Conservation (phyloP, 1,140 invertebrate species). For the Pseudomyrmex concolor region DNA sequence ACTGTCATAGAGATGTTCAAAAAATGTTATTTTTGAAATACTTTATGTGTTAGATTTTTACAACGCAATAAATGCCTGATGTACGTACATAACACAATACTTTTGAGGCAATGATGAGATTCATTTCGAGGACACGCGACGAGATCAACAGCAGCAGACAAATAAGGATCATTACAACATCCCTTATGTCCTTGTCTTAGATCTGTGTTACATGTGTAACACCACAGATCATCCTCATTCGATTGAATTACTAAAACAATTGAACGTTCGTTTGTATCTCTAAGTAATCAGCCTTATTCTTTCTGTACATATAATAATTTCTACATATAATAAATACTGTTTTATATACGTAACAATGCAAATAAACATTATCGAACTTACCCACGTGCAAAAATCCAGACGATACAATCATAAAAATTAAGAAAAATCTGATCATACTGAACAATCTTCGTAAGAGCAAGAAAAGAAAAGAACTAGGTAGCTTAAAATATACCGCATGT, state of each 20-base stretch:
- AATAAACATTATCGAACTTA: constrained; percentile 34
- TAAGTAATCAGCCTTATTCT: not conserved
- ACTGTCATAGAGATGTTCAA: no score
- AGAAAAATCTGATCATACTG: constrained; percentile 48
- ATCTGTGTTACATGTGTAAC: constrained; percentile 79
- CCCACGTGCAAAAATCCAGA: constrained; percentile 29
- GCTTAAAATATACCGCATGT: constrained; percentile 14
- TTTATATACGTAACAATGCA: no score
- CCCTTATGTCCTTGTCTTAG: constrained; percentile 65
- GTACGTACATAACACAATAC: constrained; percentile 76
- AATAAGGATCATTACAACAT: constrained; percentile 80
- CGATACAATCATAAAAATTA: constrained; percentile 10
- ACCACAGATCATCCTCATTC: constrained; percentile 70
- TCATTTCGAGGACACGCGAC: constrained; percentile 74
- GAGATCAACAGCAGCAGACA: constrained; percentile 64
- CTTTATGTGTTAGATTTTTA: not conserved
- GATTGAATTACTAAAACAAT: constrained; percentile 44
- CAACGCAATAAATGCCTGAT: no score
- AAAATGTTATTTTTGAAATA: no score
- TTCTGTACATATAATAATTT: no score
- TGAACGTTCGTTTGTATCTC: not conserved
- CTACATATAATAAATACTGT: no score
- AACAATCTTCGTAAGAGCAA: constrained; percentile 6
- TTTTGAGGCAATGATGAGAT: constrained; percentile 77
- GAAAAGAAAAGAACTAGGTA: not conserved